phyloP scores from a whole-genome alignment of 2,797 vertebrate genomes.

The Alcedo atthis region DNA sequence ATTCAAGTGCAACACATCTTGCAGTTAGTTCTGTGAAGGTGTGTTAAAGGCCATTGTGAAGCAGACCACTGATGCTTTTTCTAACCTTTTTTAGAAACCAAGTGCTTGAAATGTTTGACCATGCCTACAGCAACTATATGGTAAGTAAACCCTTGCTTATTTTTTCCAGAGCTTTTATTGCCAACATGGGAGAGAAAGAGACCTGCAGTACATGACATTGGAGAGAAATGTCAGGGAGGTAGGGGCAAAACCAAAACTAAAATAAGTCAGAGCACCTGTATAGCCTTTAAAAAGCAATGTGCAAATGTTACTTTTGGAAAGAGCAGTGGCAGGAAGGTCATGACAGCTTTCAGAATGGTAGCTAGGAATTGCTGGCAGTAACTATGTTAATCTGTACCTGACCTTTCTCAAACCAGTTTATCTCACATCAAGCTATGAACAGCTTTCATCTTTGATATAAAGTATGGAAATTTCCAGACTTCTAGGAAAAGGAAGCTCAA shows the following conservation, averaged over 20 bases:
- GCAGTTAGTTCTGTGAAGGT: background rate
- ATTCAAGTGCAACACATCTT: background rate
- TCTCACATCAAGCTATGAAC: background rate
- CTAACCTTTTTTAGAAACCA: slow-evolving; percentile 84
- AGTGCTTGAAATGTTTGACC: slow-evolving; percentile 99
- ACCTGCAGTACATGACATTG: background rate
- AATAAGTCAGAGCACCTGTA: background rate
- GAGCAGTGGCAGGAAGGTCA: background rate
- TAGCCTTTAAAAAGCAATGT: background rate
- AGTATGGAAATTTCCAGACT: background rate
- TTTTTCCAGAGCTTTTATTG: background rate
- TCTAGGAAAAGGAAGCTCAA: background rate
- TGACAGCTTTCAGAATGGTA: background rate
- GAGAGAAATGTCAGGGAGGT: background rate
- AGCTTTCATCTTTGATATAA: background rate
- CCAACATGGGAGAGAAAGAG: background rate
- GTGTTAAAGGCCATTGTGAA: background rate
- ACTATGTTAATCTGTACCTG: background rate
- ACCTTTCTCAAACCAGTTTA: background rate
- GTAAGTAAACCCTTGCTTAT: slow-evolving; percentile 78
- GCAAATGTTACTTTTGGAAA: background rate
- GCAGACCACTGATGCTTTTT: slow-evolving; percentile 2
- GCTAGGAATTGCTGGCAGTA: background rate
- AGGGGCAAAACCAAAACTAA: background rate
- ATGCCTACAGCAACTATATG: slow-evolving; percentile 98